Conservation (phyloP, 2,888 invertebrate species). For the Dascillus cervinus region DNA sequence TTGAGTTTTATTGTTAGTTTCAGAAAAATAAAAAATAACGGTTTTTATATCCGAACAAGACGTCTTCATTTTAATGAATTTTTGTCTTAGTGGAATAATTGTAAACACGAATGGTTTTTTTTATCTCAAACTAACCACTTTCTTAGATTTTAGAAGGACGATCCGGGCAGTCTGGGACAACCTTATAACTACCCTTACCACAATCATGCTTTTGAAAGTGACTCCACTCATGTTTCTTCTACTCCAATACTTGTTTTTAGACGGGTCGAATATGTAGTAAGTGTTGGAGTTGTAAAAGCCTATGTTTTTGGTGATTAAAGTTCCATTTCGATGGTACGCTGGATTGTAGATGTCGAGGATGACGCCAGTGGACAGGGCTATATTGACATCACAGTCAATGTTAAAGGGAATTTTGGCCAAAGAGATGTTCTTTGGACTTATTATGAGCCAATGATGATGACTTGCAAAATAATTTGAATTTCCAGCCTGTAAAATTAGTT, state of each 20-base stretch:
- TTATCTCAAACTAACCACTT: too few species aligned
- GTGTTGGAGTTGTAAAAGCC: conserved; percentile 41
- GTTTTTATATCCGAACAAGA: too few species aligned
- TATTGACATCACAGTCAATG: conserved; percentile 37
- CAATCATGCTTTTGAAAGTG: conserved; percentile 48
- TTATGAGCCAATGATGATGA: conserved; percentile 5
- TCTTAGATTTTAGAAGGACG: too few species aligned
- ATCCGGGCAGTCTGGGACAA: too few species aligned
- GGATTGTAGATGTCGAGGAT: conserved; percentile 50
- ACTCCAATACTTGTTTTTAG: conserved; percentile 22
- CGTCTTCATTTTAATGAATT: too few species aligned
- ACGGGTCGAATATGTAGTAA: background rate
- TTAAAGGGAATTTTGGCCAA: conserved; percentile 19
- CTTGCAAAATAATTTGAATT: conserved; percentile 5
- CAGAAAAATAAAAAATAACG: too few species aligned
- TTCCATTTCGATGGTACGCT: conserved; percentile 48
- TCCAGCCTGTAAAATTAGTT: conserved; percentile 4
- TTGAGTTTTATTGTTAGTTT: too few species aligned
- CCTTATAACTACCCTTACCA: too few species aligned
- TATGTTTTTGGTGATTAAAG: conserved; percentile 41
- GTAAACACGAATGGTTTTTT: too few species aligned
- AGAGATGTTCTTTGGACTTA: background rate
- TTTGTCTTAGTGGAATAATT: too few species aligned
- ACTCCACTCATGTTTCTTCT: conserved; percentile 51
- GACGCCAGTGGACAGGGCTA: conserved; percentile 21